Evolutionary conservation across 2,888 invertebrate genomes (phyloP).

Genomic region (Xestia ashworthii): DNA sequence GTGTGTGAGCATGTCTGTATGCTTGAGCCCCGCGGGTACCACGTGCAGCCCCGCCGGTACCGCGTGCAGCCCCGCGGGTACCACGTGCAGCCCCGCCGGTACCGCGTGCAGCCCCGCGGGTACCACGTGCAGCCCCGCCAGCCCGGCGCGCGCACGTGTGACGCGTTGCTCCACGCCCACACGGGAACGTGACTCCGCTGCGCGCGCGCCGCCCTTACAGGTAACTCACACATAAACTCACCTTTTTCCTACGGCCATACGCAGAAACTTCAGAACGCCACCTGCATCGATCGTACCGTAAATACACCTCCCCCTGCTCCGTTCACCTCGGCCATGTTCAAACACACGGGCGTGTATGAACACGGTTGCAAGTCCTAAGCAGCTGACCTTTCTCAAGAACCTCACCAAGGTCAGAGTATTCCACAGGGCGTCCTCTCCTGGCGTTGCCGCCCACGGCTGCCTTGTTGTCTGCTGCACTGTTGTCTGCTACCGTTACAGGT

Average conservation of each 20-base stretch:
- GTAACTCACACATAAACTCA: not conserved
- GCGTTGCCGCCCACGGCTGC: not conserved
- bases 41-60: not conserved
- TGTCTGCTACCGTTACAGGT: not conserved
- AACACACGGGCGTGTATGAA: not conserved
- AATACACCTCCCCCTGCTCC: not conserved
- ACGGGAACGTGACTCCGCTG: conserved; percentile 64
- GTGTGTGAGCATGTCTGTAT: conserved; percentile 16
- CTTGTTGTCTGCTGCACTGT: not conserved
- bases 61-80: not conserved
- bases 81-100: not conserved
- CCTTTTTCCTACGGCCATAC: not conserved
- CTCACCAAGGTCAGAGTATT: not conserved
- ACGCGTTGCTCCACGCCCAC: conserved; percentile 79
- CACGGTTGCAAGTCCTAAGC: not conserved
- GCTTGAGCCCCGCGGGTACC: not conserved
- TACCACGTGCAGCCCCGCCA: not conserved
- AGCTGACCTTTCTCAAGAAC: not conserved
- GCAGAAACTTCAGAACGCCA: not conserved
- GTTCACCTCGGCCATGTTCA: not conserved
- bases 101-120: not conserved
- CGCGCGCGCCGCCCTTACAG: conserved; percentile 76
- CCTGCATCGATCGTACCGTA: not conserved
- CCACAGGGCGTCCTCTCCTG: not conserved
- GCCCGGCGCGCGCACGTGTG: conserved; percentile 1